These are phyloP conservation scores for Lepidochitona cinerea DNA, from an alignment of 2,888 invertebrate genomes.

Conservation along the genomic window DNA sequence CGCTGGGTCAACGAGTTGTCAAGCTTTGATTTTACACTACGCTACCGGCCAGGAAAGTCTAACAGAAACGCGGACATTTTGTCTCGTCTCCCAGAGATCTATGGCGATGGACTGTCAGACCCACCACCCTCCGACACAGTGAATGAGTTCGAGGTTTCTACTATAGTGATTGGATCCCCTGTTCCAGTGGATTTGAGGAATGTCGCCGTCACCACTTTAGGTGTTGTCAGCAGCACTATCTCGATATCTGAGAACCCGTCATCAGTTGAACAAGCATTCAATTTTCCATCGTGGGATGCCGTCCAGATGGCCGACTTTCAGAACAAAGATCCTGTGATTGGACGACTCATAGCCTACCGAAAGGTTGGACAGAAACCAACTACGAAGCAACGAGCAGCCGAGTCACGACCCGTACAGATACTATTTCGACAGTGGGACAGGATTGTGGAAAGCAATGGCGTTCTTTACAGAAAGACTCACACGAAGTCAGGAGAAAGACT, in stretches of 20 bases:
- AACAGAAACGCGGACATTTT: constrained; percentile 24
- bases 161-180: too few relatives aligned
- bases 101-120: too few relatives aligned
- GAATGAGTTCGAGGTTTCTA: too few relatives aligned
- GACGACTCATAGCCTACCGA: too few relatives aligned
- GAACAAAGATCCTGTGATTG: neutral
- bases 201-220: too few relatives aligned
- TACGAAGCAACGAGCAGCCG: neutral
- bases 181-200: too few relatives aligned
- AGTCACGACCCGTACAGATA: neutral
- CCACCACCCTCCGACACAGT: too few relatives aligned
- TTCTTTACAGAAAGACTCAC: neutral
- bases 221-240: too few relatives aligned
- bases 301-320: neutral
- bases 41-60: constrained; percentile 15
- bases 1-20: constrained; percentile 26
- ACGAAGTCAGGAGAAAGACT: neutral
- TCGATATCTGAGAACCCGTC: too few relatives aligned
- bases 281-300: neutral
- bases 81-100: constrained; percentile 14
- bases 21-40: constrained; percentile 16
- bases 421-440: constrained; percentile 2
- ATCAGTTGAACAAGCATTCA: too few relatives aligned
- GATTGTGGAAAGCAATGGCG: neutral
- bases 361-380: too few relatives aligned